Base-by-base conservation (phyloP, 2,888 invertebrate genomes). In the Sinohyriopsis cumingii region DNA sequence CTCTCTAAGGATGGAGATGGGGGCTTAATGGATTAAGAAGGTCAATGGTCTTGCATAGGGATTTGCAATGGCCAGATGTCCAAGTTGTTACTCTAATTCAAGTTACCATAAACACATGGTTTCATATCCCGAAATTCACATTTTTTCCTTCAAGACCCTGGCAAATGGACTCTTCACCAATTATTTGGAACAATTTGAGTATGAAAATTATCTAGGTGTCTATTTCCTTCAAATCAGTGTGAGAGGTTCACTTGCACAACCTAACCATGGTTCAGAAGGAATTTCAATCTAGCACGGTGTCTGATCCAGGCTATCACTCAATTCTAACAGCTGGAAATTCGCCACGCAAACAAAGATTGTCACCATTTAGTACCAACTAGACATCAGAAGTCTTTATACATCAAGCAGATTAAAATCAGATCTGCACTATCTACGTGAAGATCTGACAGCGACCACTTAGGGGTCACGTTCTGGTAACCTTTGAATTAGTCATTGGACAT, bases 201-300 rank as follows among this genome's bases (percentile, higher is more conserved):
- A 15, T 45, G 45, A 45, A 45, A 45, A 45, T 45, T 45, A 45
- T 45, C 15, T 15, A 45, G 15, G 15, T 3, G 15, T 45, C 33
- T 56, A 45, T 65, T 22, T 33, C 65, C 65, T 57, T 55, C 53
- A 55, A 55, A 56, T 56, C 28, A 65, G 57, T 65, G 65, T 65
- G 57, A 25, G 56, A 69, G 54, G 59, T 45, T 63, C 19, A 68
- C 20, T 33, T 63, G 5, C 20, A 67, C 28, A 59, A 55, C 55
- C 63, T 55, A 56, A 71, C 71, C 67, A 71, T 67, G 63, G 67
- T 71, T 67, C 63, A 67, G 56, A 65, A 20, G 53, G 60, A n/a
- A 22, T 19, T 2, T 73, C 69, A 28, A 59, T 76, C 64, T 76
- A 63, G 76, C 76, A 72, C 57, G 55, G 69, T 76, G 73, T 71